Conservation (phyloP, 2,888 invertebrate species). For the Tanytarsus gracilentus region DNA sequence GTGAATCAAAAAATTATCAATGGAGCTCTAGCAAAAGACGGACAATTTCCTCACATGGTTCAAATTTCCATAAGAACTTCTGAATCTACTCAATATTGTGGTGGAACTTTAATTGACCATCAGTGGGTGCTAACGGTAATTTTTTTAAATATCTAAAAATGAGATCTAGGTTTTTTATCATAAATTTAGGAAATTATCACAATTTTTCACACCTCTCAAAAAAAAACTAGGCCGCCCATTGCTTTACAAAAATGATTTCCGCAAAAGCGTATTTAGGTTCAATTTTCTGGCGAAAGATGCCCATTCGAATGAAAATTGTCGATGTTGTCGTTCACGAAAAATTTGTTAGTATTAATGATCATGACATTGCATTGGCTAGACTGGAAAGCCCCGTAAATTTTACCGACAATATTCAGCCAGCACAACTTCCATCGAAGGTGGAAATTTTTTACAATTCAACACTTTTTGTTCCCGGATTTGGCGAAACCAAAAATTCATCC, state of each 20-base stretch:
- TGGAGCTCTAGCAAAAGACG: not conserved
- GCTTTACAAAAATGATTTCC: slow-evolving; percentile 1
- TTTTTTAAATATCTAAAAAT: not conserved
- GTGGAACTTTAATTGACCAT: slow-evolving; percentile 2
- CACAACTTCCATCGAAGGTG: not conserved
- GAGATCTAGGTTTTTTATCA: not conserved
- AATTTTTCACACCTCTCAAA: too few relatives aligned
- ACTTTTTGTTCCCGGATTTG: slow-evolving; percentile 6
- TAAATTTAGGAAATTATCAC: not conserved
- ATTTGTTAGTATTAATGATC: not conserved
- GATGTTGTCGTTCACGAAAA: not conserved
- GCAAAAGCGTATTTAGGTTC: slow-evolving; percentile 16
- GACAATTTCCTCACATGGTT: slow-evolving; percentile 18
- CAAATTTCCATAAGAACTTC: slow-evolving; percentile 8
- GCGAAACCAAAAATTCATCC: slow-evolving; percentile 11
- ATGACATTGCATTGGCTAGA: slow-evolving; percentile 12
- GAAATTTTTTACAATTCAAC: not conserved
- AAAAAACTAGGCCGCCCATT: slow-evolving; percentile 19
- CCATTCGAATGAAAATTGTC: not conserved
- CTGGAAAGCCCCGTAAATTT: not conserved
- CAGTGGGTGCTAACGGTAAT: slow-evolving; percentile 16
- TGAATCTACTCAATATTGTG: not conserved
- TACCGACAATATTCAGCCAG: not conserved
- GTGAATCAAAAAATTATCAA: slow-evolving; percentile 8
- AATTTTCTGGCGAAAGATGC: not conserved